Base-by-base conservation (phyloP, 2,888 invertebrate species). In the Agelastica alni region DNA sequence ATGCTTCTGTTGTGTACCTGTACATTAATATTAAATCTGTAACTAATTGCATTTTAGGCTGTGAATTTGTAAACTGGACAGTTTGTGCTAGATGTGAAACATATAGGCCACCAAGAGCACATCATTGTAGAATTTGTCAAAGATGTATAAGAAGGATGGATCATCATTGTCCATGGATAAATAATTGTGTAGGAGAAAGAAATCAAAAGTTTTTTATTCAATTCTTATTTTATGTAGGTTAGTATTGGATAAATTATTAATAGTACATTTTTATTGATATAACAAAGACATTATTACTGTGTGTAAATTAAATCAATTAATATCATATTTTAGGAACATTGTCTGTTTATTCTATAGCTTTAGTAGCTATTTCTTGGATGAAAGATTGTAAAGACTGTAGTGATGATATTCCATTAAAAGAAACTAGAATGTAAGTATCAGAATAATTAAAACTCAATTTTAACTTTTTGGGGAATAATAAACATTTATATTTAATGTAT, bases 161-260 rank as follows among this genome's bases (percentile, higher is more conserved):
- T 72, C 93, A 94, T 75, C 93, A 93, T 75, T 91, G 90, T 77
- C 89, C 91, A 3, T 92, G 91, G 91, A 93, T 94, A 41, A 95
- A 95, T 75, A 95, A 95, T 76, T 94, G 94, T 75, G 92, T 94
- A 3, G 94, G 93, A 36, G 93, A 94, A 77, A 84, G 85, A 69
- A 94, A 95, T 80, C 93, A 94, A 78, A 93, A 93, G 75, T 93
- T 89, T 78, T 94, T 94, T 77, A 83, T 94, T 61, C 90, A 94
- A 72, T 94, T 94, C 80, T 80, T 92, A 59, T 80, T 91, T 32
- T 93, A 90, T 73, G 90, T 90, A 55, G 89, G 73, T 67, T 56
- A 57, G 65, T n/a, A n/a, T n/a, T n/a, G n/a, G n/a, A n/a, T n/a
- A n/a, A n/a, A n/a, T n/a, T n/a, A n/a, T n/a, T n/a, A n/a, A n/a